Evolutionary conservation across 2,797 vertebrate genomes (phyloP).

Genomic region (Enteromius treurensis): DNA sequence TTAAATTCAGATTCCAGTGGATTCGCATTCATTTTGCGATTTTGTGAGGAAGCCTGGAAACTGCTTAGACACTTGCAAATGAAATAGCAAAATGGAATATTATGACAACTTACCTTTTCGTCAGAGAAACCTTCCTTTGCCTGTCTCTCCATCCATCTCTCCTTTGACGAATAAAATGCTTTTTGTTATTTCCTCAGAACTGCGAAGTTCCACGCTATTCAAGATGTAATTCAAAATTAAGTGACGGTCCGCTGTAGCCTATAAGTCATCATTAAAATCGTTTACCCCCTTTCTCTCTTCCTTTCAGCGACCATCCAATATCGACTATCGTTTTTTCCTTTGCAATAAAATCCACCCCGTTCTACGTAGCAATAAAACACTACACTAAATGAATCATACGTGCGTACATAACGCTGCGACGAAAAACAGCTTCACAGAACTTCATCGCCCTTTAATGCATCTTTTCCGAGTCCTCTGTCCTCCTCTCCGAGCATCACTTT

Average conservation of each 20-base stretch:
- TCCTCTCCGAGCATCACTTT: constrained; percentile 40
- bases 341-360: constrained; percentile 18
- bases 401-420: constrained; percentile 35
- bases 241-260: constrained; percentile 66
- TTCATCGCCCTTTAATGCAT: constrained; percentile 40
- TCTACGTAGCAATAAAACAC: constrained; percentile 39
- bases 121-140: constrained; percentile 8
- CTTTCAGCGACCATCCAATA: constrained; percentile 49
- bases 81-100: background rate
- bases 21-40: constrained; percentile 5
- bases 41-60: background rate
- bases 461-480: constrained; percentile 21
- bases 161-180: background rate
- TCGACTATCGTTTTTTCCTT: constrained; percentile 33
- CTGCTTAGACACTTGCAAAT: background rate
- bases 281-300: constrained; percentile 61
- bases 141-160: constrained; percentile 24
- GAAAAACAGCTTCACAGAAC: constrained; percentile 30
- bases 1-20: background rate
- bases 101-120: constrained; percentile 48
- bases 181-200: constrained; percentile 61
- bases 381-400: constrained; percentile 36
- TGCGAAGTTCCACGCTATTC: constrained; percentile 58
- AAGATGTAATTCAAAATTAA: constrained; percentile 76
- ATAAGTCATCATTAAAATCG: constrained; percentile 71